Evolutionary conservation across 2,797 vertebrate genomes (phyloP), one percentile per base, ranked within the genome.

Genomic region (Anguilla megastoma): DNA sequence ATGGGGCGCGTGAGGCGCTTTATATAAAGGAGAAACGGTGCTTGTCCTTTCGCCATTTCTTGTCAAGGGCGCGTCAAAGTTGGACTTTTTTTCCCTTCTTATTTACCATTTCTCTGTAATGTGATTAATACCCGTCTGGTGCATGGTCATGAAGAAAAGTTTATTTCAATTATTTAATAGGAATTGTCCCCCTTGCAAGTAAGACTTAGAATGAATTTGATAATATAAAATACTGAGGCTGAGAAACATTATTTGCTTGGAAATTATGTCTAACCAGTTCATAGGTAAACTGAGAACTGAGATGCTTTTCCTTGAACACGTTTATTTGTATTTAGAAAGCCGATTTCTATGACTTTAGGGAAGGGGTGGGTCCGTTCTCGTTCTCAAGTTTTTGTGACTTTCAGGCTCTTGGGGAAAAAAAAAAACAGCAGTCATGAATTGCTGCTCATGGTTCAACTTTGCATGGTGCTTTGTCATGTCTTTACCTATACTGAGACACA

Each of bases 301-400:
- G 79, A 83, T 18, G 56, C 30, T 58, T 84, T 56, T n/a, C 33
- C 9, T 9, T 36, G 60, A n/a, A 12, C 12, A 21, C 50, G 18
- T 69, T 10, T 71, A 41, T 56, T 74, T 88, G 90, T 82, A 82
- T 89, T 89, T 6, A 91, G 89, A 56, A 91, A 92, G 91, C 86
- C 91, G 92, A 91, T 86, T 91, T 33, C n/a, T 89, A 63, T 21
- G 92, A 88, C 95, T 95, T 94, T 0, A 85, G 95, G 95, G 95
- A 95, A 94, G 95, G 96, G 96, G 96, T 95, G 96, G 94, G 94
- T 94, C 95, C 89, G 91, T 87, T 90, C 91, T 90, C 91, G 92
- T 91, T 45, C 41, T 45, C 41, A 89, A 93, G 88, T 92, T 93
- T 94, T 95, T 94, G 96, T 96, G 90, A 94, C 94, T 96, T 96